Base-by-base conservation (phyloP, 2,797 vertebrate species). In the Lagorchestes hirsutus region DNA sequence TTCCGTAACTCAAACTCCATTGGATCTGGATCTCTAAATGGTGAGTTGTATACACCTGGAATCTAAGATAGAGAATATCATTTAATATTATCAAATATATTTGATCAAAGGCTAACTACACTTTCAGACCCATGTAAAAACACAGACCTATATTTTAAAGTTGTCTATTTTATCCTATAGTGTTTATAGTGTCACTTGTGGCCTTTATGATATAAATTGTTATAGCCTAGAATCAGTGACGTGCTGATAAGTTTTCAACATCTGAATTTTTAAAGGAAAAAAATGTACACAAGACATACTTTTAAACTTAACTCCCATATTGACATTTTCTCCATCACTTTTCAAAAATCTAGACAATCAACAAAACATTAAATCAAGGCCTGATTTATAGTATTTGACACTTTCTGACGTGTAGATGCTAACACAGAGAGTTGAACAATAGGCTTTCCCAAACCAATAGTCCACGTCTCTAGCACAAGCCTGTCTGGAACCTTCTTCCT, bases 11-110 rank as follows among this genome's bases (percentile, higher is more conserved):
- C 98, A 95, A 99, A 93, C 97, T 99, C 99, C 99, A 99, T 99
- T 34, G 99, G 99, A 98, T 99, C 98, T 55, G 99, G 99, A 54
- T 95, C 97, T 97, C 98, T 99, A 98, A 99, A 99, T 0, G 99
- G 99, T 0, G 99, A 99, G 97, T 99, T 99, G 98, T 99, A 99
- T 93, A 99, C 93, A 74, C 99, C 99, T 97, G 99, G 98, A 98
- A 99, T 96, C 99, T 99, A 96, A 96, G 54, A 94, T 94, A 95
- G 98, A 59, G 4, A 82, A 27, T 1, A 52, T 92, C 57, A 95
- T 57, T 96, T 93, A 2, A 96, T 22, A 55, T 87, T 74, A 8
- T 87, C 50, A 50, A 27, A 87, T 40, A 40, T 87, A 87, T 87
- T 46, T 87, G 1, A 27, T 40, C 40, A 46, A 46, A 46, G 22